Conservation (phyloP, 1,140 invertebrate genomes). For the Papilio machaon region DNA sequence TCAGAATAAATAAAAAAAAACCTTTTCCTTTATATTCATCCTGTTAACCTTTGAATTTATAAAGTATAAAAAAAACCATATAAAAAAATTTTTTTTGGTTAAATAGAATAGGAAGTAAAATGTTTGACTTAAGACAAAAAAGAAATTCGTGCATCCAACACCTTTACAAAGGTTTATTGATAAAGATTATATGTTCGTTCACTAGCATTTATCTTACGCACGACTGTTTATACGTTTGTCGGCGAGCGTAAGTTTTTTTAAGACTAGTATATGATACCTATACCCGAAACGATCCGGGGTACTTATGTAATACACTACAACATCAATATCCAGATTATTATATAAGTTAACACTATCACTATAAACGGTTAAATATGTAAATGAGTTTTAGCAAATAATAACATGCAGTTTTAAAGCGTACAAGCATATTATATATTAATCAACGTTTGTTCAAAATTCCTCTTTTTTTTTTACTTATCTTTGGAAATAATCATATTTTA, state of each 20-base stretch:
- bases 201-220: constrained; percentile 43
- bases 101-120: background rate
- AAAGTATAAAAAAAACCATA: background rate
- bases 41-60: background rate
- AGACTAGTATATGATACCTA: constrained; percentile 69
- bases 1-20: background rate
- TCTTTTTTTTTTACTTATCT: constrained; percentile 53
- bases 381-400: constrained; percentile 60
- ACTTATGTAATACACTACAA: constrained; percentile 64
- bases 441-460: constrained; percentile 78
- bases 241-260: constrained; percentile 52
- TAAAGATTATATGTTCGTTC: background rate
- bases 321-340: constrained; percentile 68
- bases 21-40: too few relatives aligned
- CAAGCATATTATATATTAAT: constrained; percentile 50
- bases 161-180: background rate
- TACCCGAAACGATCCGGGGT: constrained; percentile 58
- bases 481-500: constrained; percentile 58
- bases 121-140: background rate
- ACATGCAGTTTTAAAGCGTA: constrained; percentile 59
- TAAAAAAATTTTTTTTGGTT: background rate
- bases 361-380: constrained; percentile 63
- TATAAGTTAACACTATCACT: constrained; percentile 60
- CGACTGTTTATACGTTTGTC: constrained; percentile 44
- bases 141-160: background rate